Evolutionary conservation across 1,140 invertebrate species (phyloP).

Genomic region (Drosophila tristis): DNA sequence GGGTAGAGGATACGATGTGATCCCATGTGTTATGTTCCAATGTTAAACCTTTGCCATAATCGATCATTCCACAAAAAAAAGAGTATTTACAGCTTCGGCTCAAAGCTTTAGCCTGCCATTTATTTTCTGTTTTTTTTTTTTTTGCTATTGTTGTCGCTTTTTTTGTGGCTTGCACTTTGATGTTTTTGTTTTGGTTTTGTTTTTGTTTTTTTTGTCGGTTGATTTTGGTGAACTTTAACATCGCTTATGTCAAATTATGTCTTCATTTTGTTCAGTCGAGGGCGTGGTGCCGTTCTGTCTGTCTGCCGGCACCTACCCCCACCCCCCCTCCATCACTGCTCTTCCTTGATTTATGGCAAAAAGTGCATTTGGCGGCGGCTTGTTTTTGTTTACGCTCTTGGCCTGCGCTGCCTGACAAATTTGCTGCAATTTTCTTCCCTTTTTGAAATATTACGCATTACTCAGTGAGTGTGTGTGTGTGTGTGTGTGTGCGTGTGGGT

Average conservation of each 20-base stretch:
- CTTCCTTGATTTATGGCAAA: conserved; percentile 50
- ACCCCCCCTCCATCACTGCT: neutral
- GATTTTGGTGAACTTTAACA: conserved; percentile 78
- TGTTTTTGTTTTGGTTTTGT: neutral
- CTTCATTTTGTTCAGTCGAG: conserved; percentile 55
- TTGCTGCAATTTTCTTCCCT: conserved; percentile 55
- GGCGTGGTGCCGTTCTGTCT: conserved; percentile 59
- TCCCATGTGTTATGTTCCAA: too few species aligned
- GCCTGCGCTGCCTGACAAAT: conserved; percentile 52
- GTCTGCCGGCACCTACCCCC: conserved; percentile 13
- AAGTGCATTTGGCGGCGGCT: conserved; percentile 52
- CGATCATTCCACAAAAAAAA: too few species aligned
- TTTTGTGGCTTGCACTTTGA: neutral
- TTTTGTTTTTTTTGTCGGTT: conserved; percentile 35
- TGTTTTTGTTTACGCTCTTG: conserved; percentile 81
- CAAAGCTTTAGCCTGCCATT: too few species aligned
- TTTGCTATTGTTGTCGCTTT: too few species aligned
- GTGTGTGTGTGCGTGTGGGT: neutral
- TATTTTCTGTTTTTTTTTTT: too few species aligned
- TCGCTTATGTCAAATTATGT: conserved; percentile 83
- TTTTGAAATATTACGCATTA: conserved; percentile 78
- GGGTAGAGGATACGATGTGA: too few species aligned
- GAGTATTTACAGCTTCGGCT: too few species aligned
- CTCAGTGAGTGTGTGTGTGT: conserved; percentile 22
- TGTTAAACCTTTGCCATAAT: neutral